Evolutionary conservation across 2,797 vertebrate species (phyloP).

Genomic region (Spinus olivaceus): DNA sequence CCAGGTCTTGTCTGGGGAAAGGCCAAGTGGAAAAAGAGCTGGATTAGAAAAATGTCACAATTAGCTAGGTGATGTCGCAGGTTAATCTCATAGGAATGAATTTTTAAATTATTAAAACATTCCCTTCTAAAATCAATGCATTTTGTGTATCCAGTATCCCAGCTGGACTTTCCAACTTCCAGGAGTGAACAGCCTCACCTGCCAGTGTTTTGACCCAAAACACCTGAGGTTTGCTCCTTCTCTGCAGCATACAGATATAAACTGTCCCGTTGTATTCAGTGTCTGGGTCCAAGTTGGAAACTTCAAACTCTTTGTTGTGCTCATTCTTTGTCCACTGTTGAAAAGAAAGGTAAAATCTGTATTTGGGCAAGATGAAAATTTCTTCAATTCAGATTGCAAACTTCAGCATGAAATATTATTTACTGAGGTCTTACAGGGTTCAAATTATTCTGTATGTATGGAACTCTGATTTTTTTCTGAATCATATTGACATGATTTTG

Average conservation of each 20-base stretch:
- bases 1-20: constrained; percentile 62
- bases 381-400: background rate
- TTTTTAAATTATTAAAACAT: background rate
- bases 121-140: fast-evolving
- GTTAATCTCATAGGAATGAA: background rate
- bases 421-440: background rate
- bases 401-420: background rate
- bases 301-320: constrained; percentile 63
- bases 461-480: background rate
- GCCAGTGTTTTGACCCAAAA: constrained; percentile 66
- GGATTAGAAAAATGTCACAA: background rate
- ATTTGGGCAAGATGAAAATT: background rate
- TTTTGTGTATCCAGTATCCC: background rate
- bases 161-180: background rate
- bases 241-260: background rate
- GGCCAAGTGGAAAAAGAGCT: background rate
- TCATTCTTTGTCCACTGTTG: constrained; percentile 45
- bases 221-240: constrained; percentile 33
- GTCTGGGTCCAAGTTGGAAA: constrained; percentile 67
- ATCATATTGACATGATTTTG: background rate
- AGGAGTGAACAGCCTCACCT: constrained; percentile 54
- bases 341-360: background rate
- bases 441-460: background rate
- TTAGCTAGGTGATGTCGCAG: background rate
- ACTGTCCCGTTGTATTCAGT: constrained; percentile 67